These are phyloP conservation scores for Leptinotarsa defecta DNA, from an alignment of 1,140 invertebrate species.

Conservation along the genomic window DNA sequence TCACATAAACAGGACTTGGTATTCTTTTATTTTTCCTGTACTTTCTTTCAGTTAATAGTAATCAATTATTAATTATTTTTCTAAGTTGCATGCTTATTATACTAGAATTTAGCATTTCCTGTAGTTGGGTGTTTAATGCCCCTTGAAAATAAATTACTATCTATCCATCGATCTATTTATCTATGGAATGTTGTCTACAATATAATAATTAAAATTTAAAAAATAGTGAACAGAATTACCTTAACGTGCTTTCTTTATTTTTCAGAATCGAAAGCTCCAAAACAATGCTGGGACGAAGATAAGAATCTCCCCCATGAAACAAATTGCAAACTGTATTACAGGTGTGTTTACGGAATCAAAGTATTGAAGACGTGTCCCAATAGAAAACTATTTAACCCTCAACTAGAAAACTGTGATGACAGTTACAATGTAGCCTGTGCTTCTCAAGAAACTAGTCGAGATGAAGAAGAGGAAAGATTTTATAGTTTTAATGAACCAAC, in stretches of 20 bases:
- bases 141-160: too few relatives aligned
- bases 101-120: too few relatives aligned
- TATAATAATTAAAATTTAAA: too few relatives aligned
- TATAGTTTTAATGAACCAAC: background rate
- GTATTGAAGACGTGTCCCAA: slow-evolving; percentile 48
- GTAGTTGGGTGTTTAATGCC: too few relatives aligned
- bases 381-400: slow-evolving; percentile 54
- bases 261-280: background rate
- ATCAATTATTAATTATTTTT: too few relatives aligned
- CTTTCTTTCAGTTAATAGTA: too few relatives aligned
- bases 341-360: slow-evolving; percentile 49
- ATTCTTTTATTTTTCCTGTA: too few relatives aligned
- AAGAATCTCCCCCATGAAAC: slow-evolving; percentile 34
- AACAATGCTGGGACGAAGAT: slow-evolving; percentile 22
- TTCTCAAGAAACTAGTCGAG: background rate
- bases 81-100: too few relatives aligned
- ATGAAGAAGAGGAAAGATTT: background rate
- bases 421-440: slow-evolving; percentile 38
- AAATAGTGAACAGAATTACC: too few relatives aligned
- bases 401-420: slow-evolving; percentile 49
- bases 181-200: too few relatives aligned
- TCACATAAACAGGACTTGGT: too few relatives aligned
- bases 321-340: slow-evolving; percentile 43
- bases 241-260: background rate
- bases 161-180: too few relatives aligned